Conservation (phyloP, 2,797 vertebrate genomes). For the Chanos chanos region DNA sequence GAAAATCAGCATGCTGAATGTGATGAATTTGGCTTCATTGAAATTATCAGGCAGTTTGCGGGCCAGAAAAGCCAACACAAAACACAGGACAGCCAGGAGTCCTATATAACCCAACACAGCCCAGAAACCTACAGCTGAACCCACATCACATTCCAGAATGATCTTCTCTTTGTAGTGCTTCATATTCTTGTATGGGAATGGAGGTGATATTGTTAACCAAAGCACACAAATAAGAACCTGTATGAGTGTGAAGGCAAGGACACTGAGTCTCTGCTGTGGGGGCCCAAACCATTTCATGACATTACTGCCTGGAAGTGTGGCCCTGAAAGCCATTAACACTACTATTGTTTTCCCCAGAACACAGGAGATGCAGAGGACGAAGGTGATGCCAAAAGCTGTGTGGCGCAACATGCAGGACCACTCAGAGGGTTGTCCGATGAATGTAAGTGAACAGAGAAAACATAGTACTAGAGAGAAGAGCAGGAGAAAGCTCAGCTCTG, state of each 20-base stretch:
- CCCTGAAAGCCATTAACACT: constrained; percentile 46
- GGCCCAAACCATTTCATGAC: constrained; percentile 49
- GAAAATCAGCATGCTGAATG: constrained; percentile 47
- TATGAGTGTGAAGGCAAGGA: constrained; percentile 37
- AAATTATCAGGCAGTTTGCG: constrained; percentile 39
- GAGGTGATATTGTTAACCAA: constrained; percentile 43
- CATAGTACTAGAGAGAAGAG: constrained; percentile 44
- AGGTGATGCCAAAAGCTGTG: constrained; percentile 40
- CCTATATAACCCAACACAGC: constrained; percentile 38
- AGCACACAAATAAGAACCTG: constrained; percentile 42
- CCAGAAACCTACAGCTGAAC: constrained; percentile 38
- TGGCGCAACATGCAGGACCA: constrained; percentile 46
- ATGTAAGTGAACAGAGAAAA: constrained; percentile 49
- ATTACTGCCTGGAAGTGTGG: constrained; percentile 44
- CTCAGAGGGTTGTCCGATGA: constrained; percentile 40
- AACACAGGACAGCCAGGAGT: constrained; percentile 33
- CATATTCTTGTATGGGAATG: constrained; percentile 36
- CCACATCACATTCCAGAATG: constrained; percentile 37
- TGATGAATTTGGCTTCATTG: constrained; percentile 45
- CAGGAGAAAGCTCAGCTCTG: constrained; percentile 41
- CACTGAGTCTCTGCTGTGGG: constrained; percentile 39
- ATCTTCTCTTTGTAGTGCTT: constrained; percentile 38
- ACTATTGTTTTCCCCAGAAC: constrained; percentile 48
- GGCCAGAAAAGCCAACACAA: constrained; percentile 36
- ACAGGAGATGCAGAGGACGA: constrained; percentile 43